Evolutionary conservation across 2,888 invertebrate genomes (phyloP).

Genomic region (Xanthostigma xanthostigma): DNA sequence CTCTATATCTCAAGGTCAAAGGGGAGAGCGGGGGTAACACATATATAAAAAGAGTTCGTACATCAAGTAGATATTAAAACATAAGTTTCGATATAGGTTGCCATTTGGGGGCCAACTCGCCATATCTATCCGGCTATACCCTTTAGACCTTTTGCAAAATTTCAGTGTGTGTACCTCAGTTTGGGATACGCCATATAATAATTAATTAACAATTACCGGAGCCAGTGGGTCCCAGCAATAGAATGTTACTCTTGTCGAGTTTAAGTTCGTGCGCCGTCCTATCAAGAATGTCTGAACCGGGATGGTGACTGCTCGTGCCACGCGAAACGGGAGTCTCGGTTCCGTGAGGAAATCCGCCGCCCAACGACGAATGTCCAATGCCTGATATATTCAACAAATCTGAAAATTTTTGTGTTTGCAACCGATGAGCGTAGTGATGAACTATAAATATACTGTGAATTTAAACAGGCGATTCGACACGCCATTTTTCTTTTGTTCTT

Average conservation of each 20-base stretch:
- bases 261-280: slow-evolving; percentile 66
- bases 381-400: slow-evolving; percentile 79
- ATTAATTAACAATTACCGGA: slow-evolving; percentile 63
- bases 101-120: no score
- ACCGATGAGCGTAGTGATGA: neutral
- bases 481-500: no score
- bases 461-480: neutral
- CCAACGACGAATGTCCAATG: slow-evolving; percentile 52
- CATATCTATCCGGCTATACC: no score
- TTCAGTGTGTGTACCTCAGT: no score
- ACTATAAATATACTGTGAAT: neutral
- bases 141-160: no score
- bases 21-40: no score
- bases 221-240: slow-evolving; percentile 92
- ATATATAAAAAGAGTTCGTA: no score
- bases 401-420: slow-evolving; percentile 22
- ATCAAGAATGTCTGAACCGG: slow-evolving; percentile 70
- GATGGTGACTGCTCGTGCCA: slow-evolving; percentile 19
- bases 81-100: no score
- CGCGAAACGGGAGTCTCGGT: slow-evolving; percentile 19
- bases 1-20: no score
- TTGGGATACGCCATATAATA: no score
- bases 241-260: slow-evolving; percentile 91
- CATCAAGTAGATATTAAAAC: no score
- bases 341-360: slow-evolving; percentile 33